Evolutionary conservation across 2,888 invertebrate genomes (phyloP), one percentile per base, ranked within the genome.

Genomic region (Tenthredo distinguenda): DNA sequence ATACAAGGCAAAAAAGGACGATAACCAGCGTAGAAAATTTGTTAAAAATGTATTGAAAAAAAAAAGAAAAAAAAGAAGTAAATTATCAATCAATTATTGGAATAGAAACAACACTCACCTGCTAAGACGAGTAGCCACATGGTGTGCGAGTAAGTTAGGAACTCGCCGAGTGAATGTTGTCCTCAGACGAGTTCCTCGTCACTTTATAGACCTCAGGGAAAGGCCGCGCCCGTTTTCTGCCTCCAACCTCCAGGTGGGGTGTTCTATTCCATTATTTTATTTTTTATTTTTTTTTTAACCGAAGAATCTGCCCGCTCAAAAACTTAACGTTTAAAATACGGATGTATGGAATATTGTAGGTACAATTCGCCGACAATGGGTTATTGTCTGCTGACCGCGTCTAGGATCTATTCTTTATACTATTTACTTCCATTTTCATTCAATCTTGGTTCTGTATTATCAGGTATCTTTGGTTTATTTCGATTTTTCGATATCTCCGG

Each of bases 191-290:
- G 89, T 89, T 90, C 89, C 89, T 90, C 91, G 91, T 91, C 90
- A 91, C 91, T 92, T 93, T 93, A 93, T 93, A 93, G 92, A 92
- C 91, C 91, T 88, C 90, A 89, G 92, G 92, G 92, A 93, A 93
- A 92, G 93, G 93, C 93, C 91, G 91, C 91, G 91, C 91, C 92
- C 91, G 92, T 88, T 87, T 87, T 87, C 88, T 84, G 87, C 86
- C 88, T 71, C 6, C 77, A 81, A 81, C 81, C 81, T 62, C 62
- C 55, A 91, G 90, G 92, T 92, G 92, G 92, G 92, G 92, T 92
- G 89, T 43, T 21, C 58, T 68, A 68, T 83, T 83, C 65, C 47
- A 40, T 83, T 47, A 34, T 81, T 81, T 62, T 6, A 62, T 40
- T 81, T 37, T 37, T 12, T 3, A 15, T 21, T 40, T 15, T 62